A percentile compares a stretch with the other conserved stretches of the same genome.
Evolutionary conservation across 2,113 vertebrate species (phyloP).

Genomic region (Cryptomyrus ogoouensis): DNA sequence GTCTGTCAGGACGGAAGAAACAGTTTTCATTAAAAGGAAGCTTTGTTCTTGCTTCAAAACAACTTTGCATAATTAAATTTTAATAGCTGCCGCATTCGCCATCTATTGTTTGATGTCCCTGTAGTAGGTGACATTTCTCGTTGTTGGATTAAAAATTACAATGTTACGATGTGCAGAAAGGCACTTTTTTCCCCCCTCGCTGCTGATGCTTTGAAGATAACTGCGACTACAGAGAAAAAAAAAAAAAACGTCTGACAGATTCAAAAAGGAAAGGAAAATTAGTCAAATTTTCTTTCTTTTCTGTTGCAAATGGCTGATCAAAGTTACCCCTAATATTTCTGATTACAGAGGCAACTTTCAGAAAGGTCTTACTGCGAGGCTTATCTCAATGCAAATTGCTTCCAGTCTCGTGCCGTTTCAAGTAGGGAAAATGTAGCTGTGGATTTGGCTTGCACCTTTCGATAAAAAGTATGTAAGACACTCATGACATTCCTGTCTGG

Average conservation of each 20-base stretch:
- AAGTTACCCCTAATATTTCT: slow-evolving; percentile 1
- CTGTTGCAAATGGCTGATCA: background rate
- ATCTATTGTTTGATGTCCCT: background rate
- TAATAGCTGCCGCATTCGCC: background rate
- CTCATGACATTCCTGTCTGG: slow-evolving; percentile 10
- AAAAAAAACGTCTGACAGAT: background rate
- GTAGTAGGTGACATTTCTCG: background rate
- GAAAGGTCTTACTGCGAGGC: background rate
- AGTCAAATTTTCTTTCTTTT: background rate
- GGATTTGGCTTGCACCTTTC: background rate
- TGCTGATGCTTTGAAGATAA: slow-evolving; percentile 6
- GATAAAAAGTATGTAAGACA: background rate
- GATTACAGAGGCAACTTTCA: background rate
- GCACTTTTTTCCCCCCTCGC: background rate
- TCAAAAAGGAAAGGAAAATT: background rate
- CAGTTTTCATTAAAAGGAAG: slow-evolving; percentile 29
- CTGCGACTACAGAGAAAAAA: background rate
- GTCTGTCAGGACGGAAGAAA: slow-evolving; percentile 36
- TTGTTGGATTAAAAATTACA: background rate
- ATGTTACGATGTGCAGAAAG: background rate
- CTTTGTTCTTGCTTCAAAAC: slow-evolving; percentile 13
- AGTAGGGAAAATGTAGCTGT: background rate
- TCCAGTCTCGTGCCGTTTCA: background rate
- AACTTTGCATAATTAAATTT: slow-evolving; percentile 33
- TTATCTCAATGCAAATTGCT: slow-evolving; percentile 1